Percentiles rank a stretch among this genome's conserved stretches.
phyloP scores from a whole-genome alignment of 2,113 vertebrate genomes.

The Notothenia coriiceps region DNA sequence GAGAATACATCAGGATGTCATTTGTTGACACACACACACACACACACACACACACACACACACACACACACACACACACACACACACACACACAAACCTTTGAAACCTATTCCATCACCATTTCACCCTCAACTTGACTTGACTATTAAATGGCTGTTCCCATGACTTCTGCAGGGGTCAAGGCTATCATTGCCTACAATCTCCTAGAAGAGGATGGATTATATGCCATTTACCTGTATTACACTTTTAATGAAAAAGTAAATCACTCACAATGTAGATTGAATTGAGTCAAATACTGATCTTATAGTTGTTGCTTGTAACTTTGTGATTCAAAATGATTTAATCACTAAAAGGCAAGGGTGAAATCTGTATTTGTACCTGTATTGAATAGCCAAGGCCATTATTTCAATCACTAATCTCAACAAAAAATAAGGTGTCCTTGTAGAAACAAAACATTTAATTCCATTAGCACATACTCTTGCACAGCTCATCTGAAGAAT shows the following conservation, averaged over 20 bases:
- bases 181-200: slow-evolving; percentile 51
- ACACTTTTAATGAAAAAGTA: slow-evolving; percentile 11
- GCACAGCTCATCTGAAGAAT: too few species aligned
- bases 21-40: not conserved
- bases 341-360: not conserved
- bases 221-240: slow-evolving; percentile 49
- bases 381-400: too few species aligned
- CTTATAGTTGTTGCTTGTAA: slow-evolving; percentile 22
- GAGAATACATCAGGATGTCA: slow-evolving; percentile 21
- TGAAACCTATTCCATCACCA: slow-evolving; percentile 30
- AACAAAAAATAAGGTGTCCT: too few species aligned
- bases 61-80: not conserved
- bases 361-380: too few species aligned
- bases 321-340: not conserved
- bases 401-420: too few species aligned
- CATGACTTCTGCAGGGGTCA: slow-evolving; percentile 41
- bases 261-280: slow-evolving; percentile 29
- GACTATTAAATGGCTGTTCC: slow-evolving; percentile 37
- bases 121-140: slow-evolving; percentile 31
- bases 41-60: not conserved
- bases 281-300: not conserved
- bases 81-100: not conserved
- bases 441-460: too few species aligned
- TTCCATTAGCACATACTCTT: too few species aligned
- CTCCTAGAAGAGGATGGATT: slow-evolving; percentile 37